Percentiles rank a stretch among this genome's conserved stretches.
Evolutionary conservation across 2,797 vertebrate species (phyloP).

Genomic region (Pantherophis alleghaniensis): DNA sequence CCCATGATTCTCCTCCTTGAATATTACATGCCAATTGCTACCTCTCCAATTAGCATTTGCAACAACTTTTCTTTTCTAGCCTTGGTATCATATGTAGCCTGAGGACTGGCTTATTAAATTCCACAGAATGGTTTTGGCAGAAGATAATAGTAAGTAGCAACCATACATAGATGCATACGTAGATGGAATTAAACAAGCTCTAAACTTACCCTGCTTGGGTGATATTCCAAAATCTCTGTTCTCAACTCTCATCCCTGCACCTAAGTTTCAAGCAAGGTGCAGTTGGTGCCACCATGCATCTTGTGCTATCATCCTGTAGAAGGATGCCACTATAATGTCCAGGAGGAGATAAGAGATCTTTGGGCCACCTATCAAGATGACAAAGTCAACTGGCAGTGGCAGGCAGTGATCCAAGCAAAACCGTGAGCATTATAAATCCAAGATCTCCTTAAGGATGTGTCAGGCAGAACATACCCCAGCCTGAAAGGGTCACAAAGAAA

Average conservation of each 20-base stretch:
- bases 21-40: background rate
- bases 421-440: background rate
- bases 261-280: background rate
- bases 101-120: background rate
- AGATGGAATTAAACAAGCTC: background rate
- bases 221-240: background rate
- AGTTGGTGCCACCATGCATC: background rate
- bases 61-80: background rate
- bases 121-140: background rate
- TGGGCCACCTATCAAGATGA: background rate
- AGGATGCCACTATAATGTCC: background rate
- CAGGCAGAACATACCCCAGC: background rate
- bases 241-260: constrained; percentile 7
- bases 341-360: background rate
- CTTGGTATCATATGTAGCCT: background rate
- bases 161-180: background rate
- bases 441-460: background rate
- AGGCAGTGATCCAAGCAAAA: background rate
- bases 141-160: background rate
- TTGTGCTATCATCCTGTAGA: background rate
- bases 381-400: background rate
- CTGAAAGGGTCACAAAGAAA: background rate
- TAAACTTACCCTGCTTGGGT: constrained; percentile 28
- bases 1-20: background rate
- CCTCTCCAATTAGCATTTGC: background rate